Evolutionary conservation across 1,140 invertebrate species (phyloP), one percentile per base, ranked within the genome.

Genomic region (Cotesia typhae): DNA sequence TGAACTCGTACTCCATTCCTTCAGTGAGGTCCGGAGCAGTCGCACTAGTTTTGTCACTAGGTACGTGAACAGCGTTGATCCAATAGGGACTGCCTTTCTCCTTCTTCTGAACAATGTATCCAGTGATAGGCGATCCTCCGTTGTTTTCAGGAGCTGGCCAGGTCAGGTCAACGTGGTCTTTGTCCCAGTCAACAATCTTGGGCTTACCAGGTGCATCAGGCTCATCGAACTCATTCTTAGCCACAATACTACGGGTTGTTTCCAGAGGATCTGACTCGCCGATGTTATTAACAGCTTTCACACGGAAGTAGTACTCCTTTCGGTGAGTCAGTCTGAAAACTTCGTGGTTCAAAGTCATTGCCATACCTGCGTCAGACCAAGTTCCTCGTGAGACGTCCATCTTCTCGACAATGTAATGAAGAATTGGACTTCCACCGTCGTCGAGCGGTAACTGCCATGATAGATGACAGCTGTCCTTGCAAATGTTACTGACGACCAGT

Each of bases 341-440:
- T 81, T 97, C 92, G 78, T 95, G 93, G 35, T 92, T 93, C 3
- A 96, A 90, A 74, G 91, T 90, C 72, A 91, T 94, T 73, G 93
- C 92, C 92, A 95, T 95, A 51, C 95, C 95, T 78, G 95, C 96
- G 84, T 97, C 95, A 14, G 94, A 93, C 98, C 98, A 99, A 3
- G 95, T 96, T 67, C 96, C 97, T 74, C 96, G 90, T 1, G 95
- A 93, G 1, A 96, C 89, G 80, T 99, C 98, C 95, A 98, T 98
- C 87, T 99, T 99, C 83, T 99, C 97, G 70, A 99, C 91, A 38
- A 98, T 89, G 80, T 99, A 99, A 83, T 98, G 96, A n/a, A 96
- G 87, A 80, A 98, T 97, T 10, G 96, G 95, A 67, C 93, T 94
- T 47, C 96, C 97, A 74, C 97, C 96, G 84, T 97, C 95, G 80